Evolutionary conservation across 35 echinoderm and acorn worm species (phyloP), one percentile per base, ranked within the genome.

Genomic region (Ophiothrix spiculata): DNA sequence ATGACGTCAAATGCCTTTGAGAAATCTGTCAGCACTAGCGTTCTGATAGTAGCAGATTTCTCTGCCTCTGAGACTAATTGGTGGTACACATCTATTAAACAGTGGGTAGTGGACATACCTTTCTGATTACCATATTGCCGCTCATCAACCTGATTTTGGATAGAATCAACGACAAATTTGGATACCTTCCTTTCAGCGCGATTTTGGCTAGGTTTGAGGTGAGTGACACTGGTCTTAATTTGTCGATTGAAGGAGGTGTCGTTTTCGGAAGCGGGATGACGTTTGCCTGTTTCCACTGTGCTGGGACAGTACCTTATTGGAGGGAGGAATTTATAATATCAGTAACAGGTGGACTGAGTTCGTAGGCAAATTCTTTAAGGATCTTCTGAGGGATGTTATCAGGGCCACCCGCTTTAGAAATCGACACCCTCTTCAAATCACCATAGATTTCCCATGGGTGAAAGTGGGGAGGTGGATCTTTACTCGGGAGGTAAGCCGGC

Each of bases 1-100:
- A 49, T 49, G 42, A 49, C 42, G 19, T 49, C 42, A 49, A 49
- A 49, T 6, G 42, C 42, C 19, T 49, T 49, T 31, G 75, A 40
- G 39, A 86, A 86, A 40, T 86, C 84, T 31, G 84, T 86, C 0
- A 86, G 84, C n/a, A 86, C 38, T 0, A 87, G 41, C 42, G 76
- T 79, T 31, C 39, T 56, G 1, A 87, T 38, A 37, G 25, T 79
- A 3, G 33, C 41, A 49, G 4, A 28, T 56, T 39, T 35, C 17
- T 87, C 75, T 56, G 39, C 40, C 14, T 10, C 76, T 29, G 75
- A 79, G 8, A 87, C 37, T 3, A 63, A 64, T 1, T 0, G 31
- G 37, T 87, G 75, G 28, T 87, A 87, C 0, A 87, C 14, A 87
- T 87, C 85, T 45, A 87, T 79, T 31, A 78, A 76, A 40, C 76